Base-by-base conservation (phyloP, 35 echinoderm and acorn worm species). In the Holothuria glaberrima region DNA sequence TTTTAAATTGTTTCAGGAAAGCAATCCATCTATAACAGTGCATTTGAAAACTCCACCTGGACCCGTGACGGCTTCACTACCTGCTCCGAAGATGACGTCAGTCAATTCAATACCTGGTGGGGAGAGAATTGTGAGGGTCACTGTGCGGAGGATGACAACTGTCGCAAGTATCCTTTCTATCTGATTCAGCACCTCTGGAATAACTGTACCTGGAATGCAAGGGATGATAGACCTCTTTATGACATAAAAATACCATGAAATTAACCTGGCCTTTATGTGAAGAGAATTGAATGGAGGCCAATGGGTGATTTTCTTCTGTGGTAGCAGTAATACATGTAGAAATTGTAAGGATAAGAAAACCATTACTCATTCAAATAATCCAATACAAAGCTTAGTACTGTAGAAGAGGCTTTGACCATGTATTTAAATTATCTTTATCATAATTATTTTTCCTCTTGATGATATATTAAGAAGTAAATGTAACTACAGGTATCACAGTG, bases 111-210 rank as follows among this genome's bases (percentile, higher is more conserved):
- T 35, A 41, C 20, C 19, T 94, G 92, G 92, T 94, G 95, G 92
- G 58, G 58, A 26, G 50, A 66, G 14, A 58, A 74, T 24, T 97
- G 95, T 34, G 71, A 88, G 46, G 92, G 86, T 30, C 54, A 90
- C 34, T 94, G 95, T 63, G 74, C 48, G 2, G 75, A 85, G 22
- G 92, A 97, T 56, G 89, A 94, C 86, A 97, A 97, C 85, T 97
- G 95, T 67, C 56, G 89, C 4, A 71, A 92, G 41, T 97, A 97
- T 32, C 78, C 88, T 12, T 88, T 86, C 56, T 97, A 89, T 48
- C 81, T 97, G 27, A 86, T 78, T 10, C 90, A 97, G 12, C 95
- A 97, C 59, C 89, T 97, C 21, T 97, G 95, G 95, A 97, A 97
- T 48, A 97, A 97, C 69, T 97, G 95, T 76, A 91, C 36, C 48